Percentiles rank a stretch among this genome's conserved stretches.
phyloP scores from a whole-genome alignment of 1,140 invertebrate genomes.

The Drosophila ironensis region DNA sequence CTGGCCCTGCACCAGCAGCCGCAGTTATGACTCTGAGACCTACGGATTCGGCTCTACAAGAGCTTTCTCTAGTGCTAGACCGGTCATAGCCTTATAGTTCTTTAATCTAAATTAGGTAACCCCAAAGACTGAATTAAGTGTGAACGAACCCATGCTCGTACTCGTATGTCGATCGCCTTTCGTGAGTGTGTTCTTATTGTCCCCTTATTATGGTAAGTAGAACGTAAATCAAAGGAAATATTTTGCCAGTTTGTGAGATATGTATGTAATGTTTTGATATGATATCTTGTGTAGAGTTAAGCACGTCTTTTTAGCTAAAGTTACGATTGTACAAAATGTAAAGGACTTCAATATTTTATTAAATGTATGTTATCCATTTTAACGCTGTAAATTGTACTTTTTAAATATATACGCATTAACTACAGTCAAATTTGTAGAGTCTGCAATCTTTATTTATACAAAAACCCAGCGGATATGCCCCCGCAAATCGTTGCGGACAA shows the following conservation, averaged over 20 bases:
- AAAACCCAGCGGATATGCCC: no score
- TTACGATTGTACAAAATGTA: slow-evolving; percentile 69
- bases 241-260: slow-evolving; percentile 13
- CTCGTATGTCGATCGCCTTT: slow-evolving; percentile 16
- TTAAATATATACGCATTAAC: slow-evolving; percentile 1
- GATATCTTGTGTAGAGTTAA: no score
- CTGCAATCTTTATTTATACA: no score
- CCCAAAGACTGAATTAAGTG: background rate
- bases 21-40: slow-evolving; percentile 82
- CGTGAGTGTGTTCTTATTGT: slow-evolving; percentile 5
- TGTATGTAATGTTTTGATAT: slow-evolving; percentile 14
- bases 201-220: background rate
- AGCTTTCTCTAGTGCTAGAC: slow-evolving; percentile 70
- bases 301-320: no score
- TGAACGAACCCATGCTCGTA: slow-evolving; percentile 37
- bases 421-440: background rate
- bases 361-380: slow-evolving; percentile 9
- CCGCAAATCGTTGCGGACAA: no score
- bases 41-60: slow-evolving; percentile 80
- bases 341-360: slow-evolving; percentile 49
- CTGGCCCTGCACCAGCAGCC: slow-evolving; percentile 69
- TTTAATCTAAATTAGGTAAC: no score
- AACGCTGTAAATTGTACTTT: background rate
- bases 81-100: no score
- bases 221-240: no score